Conservation (phyloP, 1,140 invertebrate species). For the Macrobrachium rosenbergii region DNA sequence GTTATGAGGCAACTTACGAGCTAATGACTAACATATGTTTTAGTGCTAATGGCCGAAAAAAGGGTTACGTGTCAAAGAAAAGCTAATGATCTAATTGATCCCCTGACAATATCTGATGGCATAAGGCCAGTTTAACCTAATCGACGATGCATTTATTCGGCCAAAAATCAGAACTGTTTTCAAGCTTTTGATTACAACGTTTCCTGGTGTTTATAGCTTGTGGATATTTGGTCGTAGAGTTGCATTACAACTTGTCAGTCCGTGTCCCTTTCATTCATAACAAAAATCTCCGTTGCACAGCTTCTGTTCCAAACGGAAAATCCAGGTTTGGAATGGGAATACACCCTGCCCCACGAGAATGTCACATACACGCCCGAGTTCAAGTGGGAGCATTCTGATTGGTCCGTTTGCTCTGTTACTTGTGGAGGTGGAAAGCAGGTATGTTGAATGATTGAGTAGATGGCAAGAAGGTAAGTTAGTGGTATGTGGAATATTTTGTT, state of each 20-base stretch:
- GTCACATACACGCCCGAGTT: constrained; percentile 76
- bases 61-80: background rate
- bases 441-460: background rate
- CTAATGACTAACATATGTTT: no score
- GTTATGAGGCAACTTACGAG: no score
- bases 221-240: no score
- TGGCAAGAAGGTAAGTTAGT: background rate
- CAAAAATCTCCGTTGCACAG: constrained; percentile 72
- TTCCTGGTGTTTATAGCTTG: no score
- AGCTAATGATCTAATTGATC: background rate
- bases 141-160: no score
- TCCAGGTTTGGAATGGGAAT: constrained; percentile 86
- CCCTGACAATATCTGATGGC: background rate
- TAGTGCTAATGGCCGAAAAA: no score
- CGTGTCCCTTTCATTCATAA: background rate
- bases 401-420: constrained; percentile 83
- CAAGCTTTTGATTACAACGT: no score
- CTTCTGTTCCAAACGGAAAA: constrained; percentile 86
- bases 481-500: background rate
- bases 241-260: no score
- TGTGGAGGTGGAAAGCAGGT: constrained; percentile 81
- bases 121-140: no score
- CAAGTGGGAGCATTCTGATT: constrained; percentile 82
- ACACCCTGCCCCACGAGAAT: constrained; percentile 80
- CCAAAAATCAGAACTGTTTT: no score